These are phyloP conservation scores for Epinephelus lanceolatus DNA, from an alignment of 2,113 vertebrate genomes.

Conservation along the genomic window DNA sequence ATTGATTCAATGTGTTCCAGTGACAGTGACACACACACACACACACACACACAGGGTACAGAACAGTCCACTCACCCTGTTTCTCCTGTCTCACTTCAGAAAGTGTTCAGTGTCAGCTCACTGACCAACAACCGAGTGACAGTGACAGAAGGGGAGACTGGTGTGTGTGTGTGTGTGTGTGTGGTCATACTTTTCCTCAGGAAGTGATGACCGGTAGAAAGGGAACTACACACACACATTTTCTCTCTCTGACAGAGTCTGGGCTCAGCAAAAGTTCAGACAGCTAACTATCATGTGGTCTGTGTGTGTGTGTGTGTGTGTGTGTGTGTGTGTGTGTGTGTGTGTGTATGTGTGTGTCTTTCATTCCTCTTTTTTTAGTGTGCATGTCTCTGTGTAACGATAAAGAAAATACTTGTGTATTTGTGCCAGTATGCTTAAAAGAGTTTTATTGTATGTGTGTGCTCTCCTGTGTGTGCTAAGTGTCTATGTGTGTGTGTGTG, in stretches of 20 bases:
- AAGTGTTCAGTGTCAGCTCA: constrained; percentile 26
- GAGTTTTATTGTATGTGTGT: constrained; percentile 11
- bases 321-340: constrained; percentile 28
- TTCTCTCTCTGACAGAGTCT: constrained; percentile 73
- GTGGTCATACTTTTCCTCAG: constrained; percentile 81
- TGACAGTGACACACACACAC: constrained; percentile 3
- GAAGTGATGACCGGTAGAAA: constrained; percentile 82
- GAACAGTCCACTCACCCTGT: constrained; percentile 59
- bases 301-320: constrained; percentile 46
- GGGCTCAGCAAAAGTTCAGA: constrained; percentile 84
- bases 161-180: constrained; percentile 34
- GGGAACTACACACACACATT: constrained; percentile 79
- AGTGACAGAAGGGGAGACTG: constrained; percentile 37
- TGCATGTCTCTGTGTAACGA: background rate
- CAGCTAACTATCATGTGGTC: constrained; percentile 85
- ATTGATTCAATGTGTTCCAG: constrained; percentile 1
- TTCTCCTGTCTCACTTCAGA: constrained; percentile 32
- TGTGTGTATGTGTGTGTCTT: background rate
- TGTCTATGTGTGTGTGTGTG: constrained; percentile 4
- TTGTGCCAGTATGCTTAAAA: constrained; percentile 3
- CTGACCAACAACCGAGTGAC: constrained; percentile 46
- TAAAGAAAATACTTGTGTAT: constrained; percentile 3
- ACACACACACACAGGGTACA: constrained; percentile 3
- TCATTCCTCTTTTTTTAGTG: constrained; percentile 23
- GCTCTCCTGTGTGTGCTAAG: background rate